Evolutionary conservation across 2,113 vertebrate species (phyloP).

Genomic region (Suricata suricatta): DNA sequence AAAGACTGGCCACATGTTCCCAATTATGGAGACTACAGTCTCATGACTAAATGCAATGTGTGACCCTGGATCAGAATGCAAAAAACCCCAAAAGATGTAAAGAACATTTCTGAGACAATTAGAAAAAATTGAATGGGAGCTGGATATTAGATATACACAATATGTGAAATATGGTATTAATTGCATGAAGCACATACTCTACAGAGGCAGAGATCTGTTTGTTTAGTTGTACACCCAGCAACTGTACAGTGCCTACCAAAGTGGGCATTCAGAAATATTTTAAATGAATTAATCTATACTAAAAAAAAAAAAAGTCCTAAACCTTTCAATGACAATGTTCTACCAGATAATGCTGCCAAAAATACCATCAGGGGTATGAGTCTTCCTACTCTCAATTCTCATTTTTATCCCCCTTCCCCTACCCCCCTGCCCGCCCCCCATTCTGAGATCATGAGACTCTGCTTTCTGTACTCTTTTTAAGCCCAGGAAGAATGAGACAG

Average conservation of each 20-base stretch:
- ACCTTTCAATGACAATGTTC: background rate
- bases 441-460: background rate
- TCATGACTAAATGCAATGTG: background rate
- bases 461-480: background rate
- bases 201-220: background rate
- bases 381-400: background rate
- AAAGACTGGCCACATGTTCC: background rate
- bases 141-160: background rate
- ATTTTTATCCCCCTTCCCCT: background rate
- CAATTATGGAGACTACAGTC: background rate
- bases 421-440: accelerated
- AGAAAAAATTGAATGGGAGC: background rate
- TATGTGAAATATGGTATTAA: background rate
- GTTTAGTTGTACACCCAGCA: background rate
- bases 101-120: background rate
- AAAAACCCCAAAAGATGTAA: background rate
- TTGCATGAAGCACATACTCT: background rate
- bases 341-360: background rate
- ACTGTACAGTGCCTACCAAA: background rate
- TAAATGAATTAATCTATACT: background rate
- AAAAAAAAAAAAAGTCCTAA: background rate
- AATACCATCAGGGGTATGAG: background rate
- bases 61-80: background rate
- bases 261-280: background rate
- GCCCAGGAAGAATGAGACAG: background rate